Conservation (phyloP, 2,888 invertebrate genomes). For the Eristalinus aeneus region DNA sequence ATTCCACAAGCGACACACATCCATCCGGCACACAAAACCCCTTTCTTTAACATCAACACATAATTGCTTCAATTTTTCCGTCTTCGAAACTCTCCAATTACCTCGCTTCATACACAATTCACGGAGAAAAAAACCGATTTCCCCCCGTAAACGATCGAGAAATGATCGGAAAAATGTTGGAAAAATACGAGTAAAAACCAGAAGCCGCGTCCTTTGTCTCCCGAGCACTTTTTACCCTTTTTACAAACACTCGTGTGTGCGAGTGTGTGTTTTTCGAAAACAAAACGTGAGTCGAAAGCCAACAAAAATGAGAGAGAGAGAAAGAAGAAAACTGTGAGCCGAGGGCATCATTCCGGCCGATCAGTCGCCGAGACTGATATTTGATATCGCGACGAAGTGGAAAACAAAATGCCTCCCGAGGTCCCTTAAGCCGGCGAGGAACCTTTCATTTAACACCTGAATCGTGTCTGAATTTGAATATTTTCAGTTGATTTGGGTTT, state of each 20-base stretch:
- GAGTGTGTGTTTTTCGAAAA: neutral
- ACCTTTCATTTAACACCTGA: constrained; percentile 51
- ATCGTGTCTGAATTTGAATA: constrained; percentile 49
- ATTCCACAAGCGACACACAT: neutral
- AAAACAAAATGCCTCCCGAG: neutral
- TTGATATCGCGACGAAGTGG: constrained; percentile 22
- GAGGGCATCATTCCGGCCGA: constrained; percentile 23
- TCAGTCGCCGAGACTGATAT: constrained; percentile 51
- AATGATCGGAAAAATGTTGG: constrained; percentile 40
- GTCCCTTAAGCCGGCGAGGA: constrained; percentile 11
- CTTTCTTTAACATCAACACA: neutral
- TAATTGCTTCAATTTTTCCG: neutral
- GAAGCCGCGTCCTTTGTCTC: constrained; percentile 37
- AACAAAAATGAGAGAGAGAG: too few relatives aligned
- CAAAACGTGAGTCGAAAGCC: constrained; percentile 19
- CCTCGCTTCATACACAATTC: neutral
- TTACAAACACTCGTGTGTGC: neutral
- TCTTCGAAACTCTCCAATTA: constrained; percentile 8
- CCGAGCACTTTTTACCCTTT: constrained; percentile 24
- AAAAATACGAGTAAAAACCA: constrained; percentile 27
- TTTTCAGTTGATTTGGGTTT: constrained; percentile 40
- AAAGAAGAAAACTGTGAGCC: neutral
- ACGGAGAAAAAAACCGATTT: constrained; percentile 7
- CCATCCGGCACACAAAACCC: neutral
- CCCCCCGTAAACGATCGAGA: constrained; percentile 31